Base-by-base conservation (phyloP, 2,113 vertebrate species). In the Rattus norvegicus region DNA sequence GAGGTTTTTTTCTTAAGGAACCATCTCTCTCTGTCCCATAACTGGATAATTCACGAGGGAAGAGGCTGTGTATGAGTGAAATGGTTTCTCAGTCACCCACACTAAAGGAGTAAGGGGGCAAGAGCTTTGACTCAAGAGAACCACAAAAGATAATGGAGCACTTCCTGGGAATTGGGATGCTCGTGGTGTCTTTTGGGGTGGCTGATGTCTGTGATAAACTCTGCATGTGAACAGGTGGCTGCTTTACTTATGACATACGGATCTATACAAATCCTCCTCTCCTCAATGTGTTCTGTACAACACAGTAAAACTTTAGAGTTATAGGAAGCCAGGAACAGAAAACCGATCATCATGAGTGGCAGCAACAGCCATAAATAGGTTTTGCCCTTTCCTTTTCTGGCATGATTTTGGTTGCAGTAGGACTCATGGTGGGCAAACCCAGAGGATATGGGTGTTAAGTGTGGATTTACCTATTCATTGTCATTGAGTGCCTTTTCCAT, bases 271-370 rank as follows among this genome's bases (percentile, higher is more conserved):
- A 90, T 47, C 83, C 63, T 84, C 7, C 70, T 91, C 69, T 87
- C 36, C 20, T 93, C 33, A 75, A 88, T 67, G 91, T 75, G 76
- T 92, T 96, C 84, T 81, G 14, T 93, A 65, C 95, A 90, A 83
- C 56, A 70, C 20, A 73, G 20, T 84, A 49, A 49, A 20, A 92
- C 70, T 88, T 92, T n/a, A 90, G 90, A 75, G 52, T 56, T 19
- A n/a, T 26, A 69, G 61, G 47, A 76, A 56, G 19, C 76, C 24
- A 59, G 77, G 67, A 91, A 79, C 93, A 95, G 14, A 52, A 75
- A 94, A 59, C 47, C 17, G 39, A 49, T 22, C 47, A 22, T 67
- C 79, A 7, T 13, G 61, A 87, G 39, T 7, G 3, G 61, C 43
- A 94, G 33, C 13, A 63, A 43, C 36, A 67, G 1, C 65, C 63